Base-by-base conservation (phyloP, 2,888 invertebrate genomes). In the Carterocephalus palaemon region DNA sequence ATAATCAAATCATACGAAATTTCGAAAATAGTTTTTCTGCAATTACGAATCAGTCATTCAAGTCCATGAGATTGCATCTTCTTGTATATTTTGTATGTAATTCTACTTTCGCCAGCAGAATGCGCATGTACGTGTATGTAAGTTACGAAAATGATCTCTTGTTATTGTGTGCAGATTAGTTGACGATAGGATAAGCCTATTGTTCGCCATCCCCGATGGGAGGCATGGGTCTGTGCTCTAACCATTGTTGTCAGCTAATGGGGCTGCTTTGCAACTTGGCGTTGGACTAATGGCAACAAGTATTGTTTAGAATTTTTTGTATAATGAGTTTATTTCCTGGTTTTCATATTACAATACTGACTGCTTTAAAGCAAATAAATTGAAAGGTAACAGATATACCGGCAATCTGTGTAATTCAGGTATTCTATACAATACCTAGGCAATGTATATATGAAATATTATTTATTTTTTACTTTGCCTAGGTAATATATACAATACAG, bases 81-180 rank as follows among this genome's bases (percentile, higher is more conserved):
- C 77, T 70, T 74, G 71, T 67, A 70, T 12, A 36, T 26, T 26
- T 26, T 68, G 69, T 67, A 73, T 69, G 63, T 67, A 66, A 70
- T 64, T 60, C 57, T 60, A 76, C 84, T 85, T 85, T 84, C 84
- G 75, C 80, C 59, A 39, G 59, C 45, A 67, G 66, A 68, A 67
- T 69, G 64, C 58, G 10, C 8, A 26, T 26, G 49, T 60, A 57
- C 59, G 54, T 22, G 28, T 42, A n/a, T n/a, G n/a, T n/a, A 39
- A 62, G 55, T 39, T 58, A 62, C 61, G 57, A 64, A 66, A n/a
- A 65, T 62, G 60, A 64, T 66, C 59, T 67, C 54, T 65, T 67
- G 67, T 68, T 63, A 77, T 80, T 77, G 76, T 79, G 66, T 78
- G 76, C 54, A 73, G 72, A 75, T 78, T 64, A 71, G 62, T 62